These are phyloP conservation scores for Calcarius lapponicus DNA, from an alignment of 2,797 vertebrate genomes.

Conservation along the genomic window DNA sequence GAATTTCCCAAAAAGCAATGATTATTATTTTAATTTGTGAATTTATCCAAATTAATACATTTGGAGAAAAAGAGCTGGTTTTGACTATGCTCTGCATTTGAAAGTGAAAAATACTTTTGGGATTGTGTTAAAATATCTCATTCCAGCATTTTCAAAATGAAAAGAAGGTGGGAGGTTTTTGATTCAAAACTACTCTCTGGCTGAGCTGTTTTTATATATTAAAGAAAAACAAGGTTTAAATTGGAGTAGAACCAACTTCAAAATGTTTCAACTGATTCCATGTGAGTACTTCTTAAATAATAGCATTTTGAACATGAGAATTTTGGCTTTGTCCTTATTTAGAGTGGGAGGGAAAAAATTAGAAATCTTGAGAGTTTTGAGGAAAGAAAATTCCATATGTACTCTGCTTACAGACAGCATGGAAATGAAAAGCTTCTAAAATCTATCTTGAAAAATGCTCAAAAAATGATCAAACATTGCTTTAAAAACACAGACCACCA, in stretches of 20 bases:
- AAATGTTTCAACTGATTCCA: neutral
- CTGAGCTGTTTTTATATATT: neutral
- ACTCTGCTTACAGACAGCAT: neutral
- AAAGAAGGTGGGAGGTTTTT: neutral
- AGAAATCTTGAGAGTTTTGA: neutral
- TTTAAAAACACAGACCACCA: neutral
- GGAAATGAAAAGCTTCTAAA: neutral
- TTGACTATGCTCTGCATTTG: neutral
- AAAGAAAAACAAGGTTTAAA: constrained; percentile 38
- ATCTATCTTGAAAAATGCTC: neutral
- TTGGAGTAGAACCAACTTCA: constrained; percentile 7
- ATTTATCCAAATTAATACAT: neutral
- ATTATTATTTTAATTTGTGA: neutral
- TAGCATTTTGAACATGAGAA: neutral
- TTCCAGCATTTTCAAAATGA: neutral
- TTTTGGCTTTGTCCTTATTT: constrained; percentile 11
- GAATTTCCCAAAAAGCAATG: neutral
- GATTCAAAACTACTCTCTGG: neutral
- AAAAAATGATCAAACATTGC: neutral
- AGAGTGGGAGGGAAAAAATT: neutral
- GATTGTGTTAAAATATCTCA: neutral
- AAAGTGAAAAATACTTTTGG: neutral
- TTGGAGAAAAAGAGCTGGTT: neutral
- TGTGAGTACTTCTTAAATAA: neutral
- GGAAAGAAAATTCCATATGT: constrained; percentile 1